phyloP scores from a whole-genome alignment of 2,113 vertebrate species.

The Cnemophilus loriae region DNA sequence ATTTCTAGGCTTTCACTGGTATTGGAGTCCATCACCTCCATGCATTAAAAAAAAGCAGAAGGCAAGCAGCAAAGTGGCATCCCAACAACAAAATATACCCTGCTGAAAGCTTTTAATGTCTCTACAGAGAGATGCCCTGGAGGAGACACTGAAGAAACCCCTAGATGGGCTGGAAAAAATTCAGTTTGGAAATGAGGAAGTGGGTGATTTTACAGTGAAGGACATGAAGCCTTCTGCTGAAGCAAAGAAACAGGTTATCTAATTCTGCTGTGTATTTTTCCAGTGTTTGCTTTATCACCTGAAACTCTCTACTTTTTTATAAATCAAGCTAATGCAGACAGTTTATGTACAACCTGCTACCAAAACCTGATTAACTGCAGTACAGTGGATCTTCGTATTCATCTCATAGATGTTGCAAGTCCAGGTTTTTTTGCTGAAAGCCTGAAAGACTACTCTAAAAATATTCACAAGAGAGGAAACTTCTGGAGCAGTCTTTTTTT shows the following conservation, averaged over 20 bases:
- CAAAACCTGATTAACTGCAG: neutral
- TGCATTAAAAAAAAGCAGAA: neutral
- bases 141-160: constrained; percentile 59
- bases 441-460: neutral
- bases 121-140: constrained; percentile 31
- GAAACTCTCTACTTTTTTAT: neutral
- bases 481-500: neutral
- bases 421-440: neutral
- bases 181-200: constrained; percentile 51
- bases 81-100: neutral
- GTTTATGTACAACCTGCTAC: neutral
- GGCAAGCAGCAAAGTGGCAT: neutral
- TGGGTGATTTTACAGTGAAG: constrained; percentile 62
- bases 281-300: neutral
- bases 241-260: constrained; percentile 60
- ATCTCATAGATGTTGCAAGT: neutral
- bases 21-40: neutral
- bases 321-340: neutral
- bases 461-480: neutral
- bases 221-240: constrained; percentile 72
- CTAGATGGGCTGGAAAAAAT: constrained; percentile 80
- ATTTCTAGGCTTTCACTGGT: neutral
- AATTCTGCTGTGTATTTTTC: neutral
- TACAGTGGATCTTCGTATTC: neutral
- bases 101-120: constrained; percentile 16